Conservation (phyloP, 2,113 vertebrate species). For the Psettodes erumei region DNA sequence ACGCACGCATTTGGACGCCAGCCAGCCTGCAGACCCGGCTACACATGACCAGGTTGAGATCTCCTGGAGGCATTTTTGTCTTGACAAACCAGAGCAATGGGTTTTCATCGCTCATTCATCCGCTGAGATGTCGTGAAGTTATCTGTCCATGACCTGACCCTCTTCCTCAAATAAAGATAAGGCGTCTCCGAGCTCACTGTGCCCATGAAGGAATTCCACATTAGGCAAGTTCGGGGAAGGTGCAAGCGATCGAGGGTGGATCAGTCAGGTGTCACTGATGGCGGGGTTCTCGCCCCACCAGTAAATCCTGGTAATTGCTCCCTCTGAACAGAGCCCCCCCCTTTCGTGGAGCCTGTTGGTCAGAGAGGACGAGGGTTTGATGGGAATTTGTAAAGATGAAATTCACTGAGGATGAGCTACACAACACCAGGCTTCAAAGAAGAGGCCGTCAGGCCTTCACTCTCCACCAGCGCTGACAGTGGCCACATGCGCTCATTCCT, state of each 20-base stretch:
- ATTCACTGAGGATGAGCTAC: background rate
- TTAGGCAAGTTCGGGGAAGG: background rate
- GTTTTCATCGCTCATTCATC: slow-evolving; percentile 4
- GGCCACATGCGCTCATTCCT: background rate
- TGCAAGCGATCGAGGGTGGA: background rate
- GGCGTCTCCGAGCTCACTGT: background rate
- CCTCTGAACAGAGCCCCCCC: background rate
- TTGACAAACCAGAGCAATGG: background rate
- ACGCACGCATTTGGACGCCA: slow-evolving; percentile 1
- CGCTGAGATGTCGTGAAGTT: background rate
- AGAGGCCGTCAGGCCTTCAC: background rate
- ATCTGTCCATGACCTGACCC: background rate
- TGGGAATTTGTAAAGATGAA: background rate
- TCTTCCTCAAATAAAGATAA: slow-evolving; percentile 16
- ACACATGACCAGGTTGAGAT: slow-evolving; percentile 5
- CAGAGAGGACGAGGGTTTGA: background rate
- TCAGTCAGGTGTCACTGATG: background rate
- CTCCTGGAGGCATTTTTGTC: slow-evolving; percentile 14
- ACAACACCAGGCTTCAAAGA: background rate
- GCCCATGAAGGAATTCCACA: background rate
- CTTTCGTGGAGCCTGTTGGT: background rate
- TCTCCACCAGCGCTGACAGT: background rate
- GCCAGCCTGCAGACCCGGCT: slow-evolving; percentile 15
- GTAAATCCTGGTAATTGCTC: background rate
- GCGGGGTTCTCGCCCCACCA: background rate